Evolutionary conservation across 2,113 vertebrate genomes (phyloP).

Genomic region (Ameiurus melas): DNA sequence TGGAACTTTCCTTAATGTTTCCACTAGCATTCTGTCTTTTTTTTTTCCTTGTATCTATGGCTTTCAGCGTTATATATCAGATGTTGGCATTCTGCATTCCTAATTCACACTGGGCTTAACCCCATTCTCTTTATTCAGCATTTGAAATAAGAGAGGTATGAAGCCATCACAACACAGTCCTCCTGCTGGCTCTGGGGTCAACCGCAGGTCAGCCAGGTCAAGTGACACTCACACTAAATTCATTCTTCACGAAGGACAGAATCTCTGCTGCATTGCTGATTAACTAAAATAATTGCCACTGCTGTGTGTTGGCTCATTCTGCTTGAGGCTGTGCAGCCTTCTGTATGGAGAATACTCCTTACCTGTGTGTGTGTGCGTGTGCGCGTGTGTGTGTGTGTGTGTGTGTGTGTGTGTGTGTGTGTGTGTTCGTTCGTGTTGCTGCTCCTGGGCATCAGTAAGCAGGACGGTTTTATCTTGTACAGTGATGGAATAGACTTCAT

Average conservation of each 20-base stretch:
- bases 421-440: background rate
- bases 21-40: background rate
- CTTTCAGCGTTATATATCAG: slow-evolving; percentile 21
- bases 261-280: slow-evolving; percentile 27
- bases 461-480: slow-evolving; percentile 43
- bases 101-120: slow-evolving; percentile 40
- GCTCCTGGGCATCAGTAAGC: slow-evolving; percentile 55
- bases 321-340: slow-evolving; percentile 7
- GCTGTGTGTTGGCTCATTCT: slow-evolving; percentile 15
- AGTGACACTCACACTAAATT: slow-evolving; percentile 71
- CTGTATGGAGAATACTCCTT: background rate
- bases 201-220: slow-evolving; percentile 64
- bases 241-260: slow-evolving; percentile 50
- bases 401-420: background rate
- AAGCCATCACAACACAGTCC: slow-evolving; percentile 50
- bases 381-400: background rate
- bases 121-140: slow-evolving; percentile 57
- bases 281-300: slow-evolving; percentile 20
- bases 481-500: slow-evolving; percentile 39
- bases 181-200: slow-evolving; percentile 59
- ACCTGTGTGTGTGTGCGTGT: background rate
- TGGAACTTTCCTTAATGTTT: background rate
- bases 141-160: slow-evolving; percentile 60
- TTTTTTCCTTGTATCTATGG: slow-evolving; percentile 3
- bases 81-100: slow-evolving; percentile 33